These are phyloP conservation scores for Homarus gammarus DNA, from an alignment of 2,888 invertebrate species.

Conservation along the genomic window DNA sequence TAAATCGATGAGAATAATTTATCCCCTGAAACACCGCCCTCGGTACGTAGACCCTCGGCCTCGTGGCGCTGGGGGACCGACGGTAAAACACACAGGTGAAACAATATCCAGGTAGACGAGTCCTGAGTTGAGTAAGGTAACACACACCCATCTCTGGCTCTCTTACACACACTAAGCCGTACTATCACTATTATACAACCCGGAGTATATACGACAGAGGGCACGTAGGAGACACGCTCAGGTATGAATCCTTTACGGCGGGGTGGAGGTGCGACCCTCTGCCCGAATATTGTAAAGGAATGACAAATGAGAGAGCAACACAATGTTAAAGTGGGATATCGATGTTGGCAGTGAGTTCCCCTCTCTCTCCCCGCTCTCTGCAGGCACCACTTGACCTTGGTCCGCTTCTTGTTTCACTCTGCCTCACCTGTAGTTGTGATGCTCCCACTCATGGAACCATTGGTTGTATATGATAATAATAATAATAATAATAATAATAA, in stretches of 20 bases:
- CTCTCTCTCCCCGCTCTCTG: not conserved
- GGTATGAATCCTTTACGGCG: not conserved
- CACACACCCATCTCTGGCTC: no score
- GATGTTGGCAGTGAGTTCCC: not conserved
- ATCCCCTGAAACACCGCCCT: no score
- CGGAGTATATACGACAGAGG: not conserved
- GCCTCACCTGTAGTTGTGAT: no score
- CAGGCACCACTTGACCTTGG: not conserved
- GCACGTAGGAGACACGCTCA: not conserved
- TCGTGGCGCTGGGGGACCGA: no score
- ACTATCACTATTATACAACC: not conserved
- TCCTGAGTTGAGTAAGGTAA: no score
- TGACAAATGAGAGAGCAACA: slow-evolving; percentile 16
- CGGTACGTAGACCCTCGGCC: no score
- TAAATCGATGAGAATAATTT: no score
- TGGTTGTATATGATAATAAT: not conserved
- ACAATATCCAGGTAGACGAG: no score
- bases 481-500: not conserved
- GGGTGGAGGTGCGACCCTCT: slow-evolving; percentile 18
- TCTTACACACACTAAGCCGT: not conserved
- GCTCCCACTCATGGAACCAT: no score
- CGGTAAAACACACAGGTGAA: no score
- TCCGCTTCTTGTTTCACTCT: not conserved
- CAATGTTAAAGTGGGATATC: slow-evolving; percentile 21
- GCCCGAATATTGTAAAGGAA: slow-evolving; percentile 22